Evolutionary conservation across 2,888 invertebrate species (phyloP).

Genomic region (Diarsia dahlii): DNA sequence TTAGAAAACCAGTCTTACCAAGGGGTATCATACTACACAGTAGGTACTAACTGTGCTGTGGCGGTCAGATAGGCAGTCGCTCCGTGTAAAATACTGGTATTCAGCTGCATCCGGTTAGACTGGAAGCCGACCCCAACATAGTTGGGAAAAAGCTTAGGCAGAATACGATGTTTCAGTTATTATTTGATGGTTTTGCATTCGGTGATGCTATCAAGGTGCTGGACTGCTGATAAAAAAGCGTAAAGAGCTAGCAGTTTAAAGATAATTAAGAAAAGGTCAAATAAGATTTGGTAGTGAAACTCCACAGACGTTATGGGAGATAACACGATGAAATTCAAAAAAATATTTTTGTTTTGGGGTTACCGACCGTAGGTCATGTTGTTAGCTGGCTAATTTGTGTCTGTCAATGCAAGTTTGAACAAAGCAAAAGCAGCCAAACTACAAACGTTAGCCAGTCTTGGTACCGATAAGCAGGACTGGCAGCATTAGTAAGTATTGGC

Average conservation of each 20-base stretch:
- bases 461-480: background rate
- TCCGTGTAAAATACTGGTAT: too few species aligned
- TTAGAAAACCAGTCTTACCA: too few species aligned
- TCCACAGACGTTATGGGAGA: background rate
- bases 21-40: too few species aligned
- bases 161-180: background rate
- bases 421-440: background rate
- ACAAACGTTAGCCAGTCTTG: background rate
- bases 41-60: too few species aligned
- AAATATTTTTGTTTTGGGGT: background rate
- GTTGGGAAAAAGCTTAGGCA: too few species aligned
- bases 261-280: background rate
- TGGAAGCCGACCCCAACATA: too few species aligned
- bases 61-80: too few species aligned
- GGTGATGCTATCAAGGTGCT: background rate
- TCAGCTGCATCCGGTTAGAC: too few species aligned
- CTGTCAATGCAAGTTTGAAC: background rate
- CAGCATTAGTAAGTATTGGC: background rate
- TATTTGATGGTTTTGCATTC: background rate
- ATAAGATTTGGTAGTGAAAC: background rate
- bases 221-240: background rate
- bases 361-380: background rate
- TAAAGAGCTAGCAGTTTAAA: background rate
- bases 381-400: background rate
- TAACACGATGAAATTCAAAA: background rate